Percentiles rank a stretch among this genome's conserved stretches.
These are phyloP conservation scores for Phyto melanocephala DNA, from an alignment of 2,888 invertebrate species.

Conservation along the genomic window DNA sequence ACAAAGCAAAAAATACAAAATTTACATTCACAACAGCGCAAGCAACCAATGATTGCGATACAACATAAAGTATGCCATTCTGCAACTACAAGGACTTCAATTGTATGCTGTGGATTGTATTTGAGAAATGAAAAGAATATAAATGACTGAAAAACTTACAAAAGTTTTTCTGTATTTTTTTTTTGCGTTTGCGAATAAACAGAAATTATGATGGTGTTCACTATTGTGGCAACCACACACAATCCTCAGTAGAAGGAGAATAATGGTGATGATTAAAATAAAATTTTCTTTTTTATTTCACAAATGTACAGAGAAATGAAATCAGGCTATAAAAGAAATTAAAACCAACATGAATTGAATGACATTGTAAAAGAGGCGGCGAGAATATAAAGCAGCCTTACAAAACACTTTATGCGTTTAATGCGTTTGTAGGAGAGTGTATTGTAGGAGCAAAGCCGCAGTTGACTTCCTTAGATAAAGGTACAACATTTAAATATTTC, in stretches of 20 bases:
- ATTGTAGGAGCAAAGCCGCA: neutral
- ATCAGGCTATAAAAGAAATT: neutral
- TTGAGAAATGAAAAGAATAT: conserved; percentile 9
- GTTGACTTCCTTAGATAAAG: too few species aligned
- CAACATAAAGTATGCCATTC: conserved; percentile 7
- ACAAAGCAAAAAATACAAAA: neutral
- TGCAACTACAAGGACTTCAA: conserved; percentile 43
- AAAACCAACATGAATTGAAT: neutral
- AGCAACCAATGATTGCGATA: too few species aligned
- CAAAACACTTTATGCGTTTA: neutral
- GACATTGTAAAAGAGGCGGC: neutral
- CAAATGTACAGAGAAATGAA: neutral
- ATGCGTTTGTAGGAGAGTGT: neutral
- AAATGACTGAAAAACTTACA: conserved; percentile 10
- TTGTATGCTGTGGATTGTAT: conserved; percentile 35
- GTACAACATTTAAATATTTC: too few species aligned
- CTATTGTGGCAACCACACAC: neutral
- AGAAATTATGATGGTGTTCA: neutral
- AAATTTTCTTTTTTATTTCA: neutral
- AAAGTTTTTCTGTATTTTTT: conserved; percentile 4
- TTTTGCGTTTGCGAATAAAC: neutral
- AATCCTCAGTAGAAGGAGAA: neutral
- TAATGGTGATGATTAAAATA: conserved; percentile 31
- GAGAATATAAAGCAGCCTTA: neutral
- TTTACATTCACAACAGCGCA: neutral